Evolutionary conservation across 2,888 invertebrate species (phyloP).

Genomic region (Chydorus sphaericus): DNA sequence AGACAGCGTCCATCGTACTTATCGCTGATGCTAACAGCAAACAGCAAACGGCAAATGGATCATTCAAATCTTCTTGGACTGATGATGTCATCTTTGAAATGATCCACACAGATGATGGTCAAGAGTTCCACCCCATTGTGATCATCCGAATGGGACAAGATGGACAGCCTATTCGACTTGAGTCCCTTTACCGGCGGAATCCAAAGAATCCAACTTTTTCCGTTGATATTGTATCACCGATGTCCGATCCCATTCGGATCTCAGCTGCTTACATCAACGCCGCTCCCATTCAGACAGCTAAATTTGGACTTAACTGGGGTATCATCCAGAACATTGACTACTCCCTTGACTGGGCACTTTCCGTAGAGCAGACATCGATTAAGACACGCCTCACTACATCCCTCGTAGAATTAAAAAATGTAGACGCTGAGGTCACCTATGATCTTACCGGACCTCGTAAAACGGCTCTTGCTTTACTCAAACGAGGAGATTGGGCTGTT

Average conservation of each 20-base stretch:
- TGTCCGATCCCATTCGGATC: background rate
- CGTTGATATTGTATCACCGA: background rate
- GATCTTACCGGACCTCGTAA: conserved; percentile 6
- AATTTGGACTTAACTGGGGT: conserved; percentile 5
- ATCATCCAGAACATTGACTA: background rate
- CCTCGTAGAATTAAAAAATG: background rate
- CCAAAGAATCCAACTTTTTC: background rate
- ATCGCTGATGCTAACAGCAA: background rate
- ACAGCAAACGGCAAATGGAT: background rate
- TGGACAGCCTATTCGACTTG: conserved; percentile 5
- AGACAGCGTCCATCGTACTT: background rate
- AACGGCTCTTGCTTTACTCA: conserved; percentile 11
- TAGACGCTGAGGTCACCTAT: background rate
- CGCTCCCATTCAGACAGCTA: background rate
- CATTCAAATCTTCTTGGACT: background rate
- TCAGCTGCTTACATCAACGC: background rate
- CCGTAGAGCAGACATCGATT: background rate
- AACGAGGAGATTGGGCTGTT: conserved; percentile 15
- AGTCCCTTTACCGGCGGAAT: background rate
- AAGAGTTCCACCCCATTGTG: conserved; percentile 7
- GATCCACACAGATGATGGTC: conserved; percentile 10
- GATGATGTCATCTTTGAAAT: conserved; percentile 9
- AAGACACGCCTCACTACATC: conserved; percentile 3
- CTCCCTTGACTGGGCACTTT: background rate
- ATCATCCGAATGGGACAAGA: conserved; percentile 4